These are phyloP conservation scores for Bubo scandiacus DNA, from an alignment of 2,113 vertebrate genomes.

Conservation along the genomic window DNA sequence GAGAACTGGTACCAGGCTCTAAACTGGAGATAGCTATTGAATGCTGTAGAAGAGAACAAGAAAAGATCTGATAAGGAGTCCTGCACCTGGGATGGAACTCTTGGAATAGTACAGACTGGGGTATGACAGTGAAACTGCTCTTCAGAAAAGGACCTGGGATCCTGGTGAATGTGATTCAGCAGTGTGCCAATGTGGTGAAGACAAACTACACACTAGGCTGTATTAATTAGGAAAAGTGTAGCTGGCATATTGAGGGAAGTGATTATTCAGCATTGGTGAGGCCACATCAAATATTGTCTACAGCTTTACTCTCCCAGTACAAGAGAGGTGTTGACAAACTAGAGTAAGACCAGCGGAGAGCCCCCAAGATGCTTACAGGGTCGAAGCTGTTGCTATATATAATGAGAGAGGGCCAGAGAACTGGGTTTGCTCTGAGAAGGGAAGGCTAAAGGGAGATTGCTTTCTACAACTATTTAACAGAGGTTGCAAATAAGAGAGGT, in stretches of 20 bases:
- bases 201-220: neutral
- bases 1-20: neutral
- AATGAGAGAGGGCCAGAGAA: neutral
- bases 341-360: fast-evolving
- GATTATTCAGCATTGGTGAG: neutral
- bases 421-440: neutral
- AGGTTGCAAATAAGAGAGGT: neutral
- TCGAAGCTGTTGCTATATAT: neutral
- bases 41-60: neutral
- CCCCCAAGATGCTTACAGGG: neutral
- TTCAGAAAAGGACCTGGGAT: neutral
- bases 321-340: neutral
- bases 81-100: neutral
- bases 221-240: neutral
- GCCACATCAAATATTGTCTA: neutral
- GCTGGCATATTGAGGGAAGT: neutral
- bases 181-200: neutral
- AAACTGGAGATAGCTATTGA: neutral
- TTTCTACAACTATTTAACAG: neutral
- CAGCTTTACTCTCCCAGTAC: neutral
- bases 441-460: neutral
- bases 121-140: neutral
- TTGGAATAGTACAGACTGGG: neutral
- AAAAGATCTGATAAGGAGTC: neutral
- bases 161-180: neutral